Base-by-base conservation (phyloP, 2,113 vertebrate species). In the Mesitornis unicolor region DNA sequence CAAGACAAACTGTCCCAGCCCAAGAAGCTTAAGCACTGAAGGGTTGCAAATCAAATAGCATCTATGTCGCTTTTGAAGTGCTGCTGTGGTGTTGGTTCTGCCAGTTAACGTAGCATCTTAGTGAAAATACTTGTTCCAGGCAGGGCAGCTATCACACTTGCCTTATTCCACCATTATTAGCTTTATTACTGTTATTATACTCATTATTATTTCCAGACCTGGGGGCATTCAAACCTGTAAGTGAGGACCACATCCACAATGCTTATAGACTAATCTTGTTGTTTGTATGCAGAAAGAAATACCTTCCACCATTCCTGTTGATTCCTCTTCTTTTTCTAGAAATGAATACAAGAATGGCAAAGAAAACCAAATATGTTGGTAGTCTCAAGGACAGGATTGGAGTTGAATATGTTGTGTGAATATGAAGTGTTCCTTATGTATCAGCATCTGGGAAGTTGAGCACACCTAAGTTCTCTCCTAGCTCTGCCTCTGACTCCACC, bases 381-480 rank as follows among this genome's bases (percentile, higher is more conserved):
- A 81, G n/a, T 28, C 69, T 81, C 77, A 77, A 93, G 96, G 78
- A 48, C 54, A 42, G 77, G n/a, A 69, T 56, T 47, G 12, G 7
- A 26, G 81, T 40, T 70, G 92, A 69, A n/a, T 61, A 35, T 24
- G 59, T 2, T n/a, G n/a, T n/a, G n/a, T n/a, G n/a, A n/a, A n/a
- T 61, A 19, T 9, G 16, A 48, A 47, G 14, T n/a, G 7, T 5
- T 28, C 26, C 35, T 74, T 24, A 10, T 33, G 50, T 31, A 63
- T 65, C 78, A 33, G 56, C 13, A 5, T 29, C 47, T 61, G 85
- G 33, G 65, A 73, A 68, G 65, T 40, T 75, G 48, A 84, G 35
- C 53, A 22, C 0, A 0, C 12, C 51, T 1, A 1, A n/a, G 17
- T 20, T 48, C 53, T 50, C n/a, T 63, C 40, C 31, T 33, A 5